Percentiles rank a stretch among this genome's conserved stretches.
These are phyloP conservation scores for Caenorhabditis doughertyi DNA, from an alignment of 2,888 invertebrate species.

Conservation along the genomic window DNA sequence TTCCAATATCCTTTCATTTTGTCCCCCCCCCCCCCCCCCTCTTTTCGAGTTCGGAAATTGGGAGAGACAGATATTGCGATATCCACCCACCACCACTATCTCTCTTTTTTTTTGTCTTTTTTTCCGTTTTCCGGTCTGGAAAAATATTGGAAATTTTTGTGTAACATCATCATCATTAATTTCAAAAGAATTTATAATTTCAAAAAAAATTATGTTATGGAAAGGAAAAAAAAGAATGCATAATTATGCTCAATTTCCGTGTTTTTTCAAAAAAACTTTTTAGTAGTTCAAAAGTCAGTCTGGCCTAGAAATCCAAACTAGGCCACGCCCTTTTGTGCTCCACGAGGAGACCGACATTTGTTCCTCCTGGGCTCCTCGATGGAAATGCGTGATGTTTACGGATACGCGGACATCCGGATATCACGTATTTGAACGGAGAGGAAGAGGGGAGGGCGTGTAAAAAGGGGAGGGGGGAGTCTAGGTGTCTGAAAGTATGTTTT, in stretches of 20 bases:
- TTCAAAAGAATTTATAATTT: not conserved
- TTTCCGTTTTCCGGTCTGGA: not conserved
- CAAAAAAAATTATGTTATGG: not conserved
- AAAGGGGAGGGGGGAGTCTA: no score
- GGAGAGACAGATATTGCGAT: not conserved
- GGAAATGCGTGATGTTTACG: not conserved
- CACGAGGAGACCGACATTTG: no score
- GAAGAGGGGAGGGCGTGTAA: no score
- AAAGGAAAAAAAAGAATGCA: not conserved
- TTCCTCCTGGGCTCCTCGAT: not conserved
- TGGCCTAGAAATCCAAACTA: not conserved
- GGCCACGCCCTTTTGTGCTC: no score
- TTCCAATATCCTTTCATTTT: not conserved
- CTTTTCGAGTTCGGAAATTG: not conserved
- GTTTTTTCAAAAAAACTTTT: not conserved
- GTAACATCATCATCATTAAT: constrained; percentile 1
- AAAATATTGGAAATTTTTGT: not conserved
- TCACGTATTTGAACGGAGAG: not conserved
- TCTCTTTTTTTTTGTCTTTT: no score
- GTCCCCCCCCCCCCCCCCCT: not conserved
- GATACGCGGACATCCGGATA: not conserved
- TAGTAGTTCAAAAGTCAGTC: not conserved
- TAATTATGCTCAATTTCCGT: not conserved
- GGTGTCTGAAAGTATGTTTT: not conserved
- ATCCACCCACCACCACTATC: constrained; percentile 6